Base-by-base conservation (phyloP, 2,113 vertebrate genomes). In the Scartelaos histophorus region DNA sequence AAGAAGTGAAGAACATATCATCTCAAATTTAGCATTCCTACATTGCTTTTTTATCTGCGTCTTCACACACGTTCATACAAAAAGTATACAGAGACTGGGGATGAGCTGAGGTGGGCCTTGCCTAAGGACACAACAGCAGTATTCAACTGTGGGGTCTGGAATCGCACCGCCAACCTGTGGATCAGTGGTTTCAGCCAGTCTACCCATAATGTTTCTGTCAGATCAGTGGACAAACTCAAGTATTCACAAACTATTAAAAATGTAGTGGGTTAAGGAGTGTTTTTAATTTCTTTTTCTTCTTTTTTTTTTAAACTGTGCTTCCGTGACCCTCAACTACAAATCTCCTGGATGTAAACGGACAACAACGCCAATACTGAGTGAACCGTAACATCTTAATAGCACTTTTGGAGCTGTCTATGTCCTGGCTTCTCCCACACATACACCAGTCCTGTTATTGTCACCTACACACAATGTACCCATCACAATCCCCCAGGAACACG, bases 401-500 rank as follows among this genome's bases (percentile, higher is more conserved):
- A 53, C 49, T 80, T 82, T 57, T 43, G 78, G 68, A 82, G 78
- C 74, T 57, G 82, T 66, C 71, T 66, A 61, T 74, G 46, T 86
- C 80, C 77, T 67, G 67, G 56, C 73, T 62, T 61, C 70, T 78
- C 22, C n/a, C 21, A 5, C 85, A 82, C 78, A 80, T n/a, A n/a
- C 29, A 29, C 29, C 29, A 29, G 29, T 29, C 66, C 15, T 82
- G 60, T 83, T 79, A 82, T 89, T 91, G 87, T 85, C 43, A 72
- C 73, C 75, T 64, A 76, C 82, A 85, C 85, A 85, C 85, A 86
- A 89, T 84, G 70, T 82, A 78, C 71, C 76, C 80, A 64, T 88
- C 88, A 87, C 43, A 83, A 71, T 77, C 85, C 67, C 67, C 19
- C 67, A 78, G 77, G 79, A 83, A 82, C 82, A 64, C 66, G 10